Evolutionary conservation across 2,888 invertebrate species (phyloP), one percentile per base, ranked within the genome.

Genomic region (Dascillus cervinus): DNA sequence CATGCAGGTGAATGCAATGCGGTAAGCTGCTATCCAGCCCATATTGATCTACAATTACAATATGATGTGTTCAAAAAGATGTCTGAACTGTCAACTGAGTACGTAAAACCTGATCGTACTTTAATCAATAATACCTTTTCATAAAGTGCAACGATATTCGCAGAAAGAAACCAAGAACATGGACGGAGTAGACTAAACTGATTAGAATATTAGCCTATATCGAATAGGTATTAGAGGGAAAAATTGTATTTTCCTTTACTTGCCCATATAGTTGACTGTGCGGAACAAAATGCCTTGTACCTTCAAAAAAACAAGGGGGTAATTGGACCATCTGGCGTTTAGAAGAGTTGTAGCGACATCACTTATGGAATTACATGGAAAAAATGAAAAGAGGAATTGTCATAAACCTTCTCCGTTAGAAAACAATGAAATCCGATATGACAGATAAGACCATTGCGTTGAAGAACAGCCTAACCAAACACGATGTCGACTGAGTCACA

Each of bases 101-200:
- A n/a, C n/a, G n/a, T n/a, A n/a, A n/a, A n/a, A n/a, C n/a, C n/a
- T n/a, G n/a, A n/a, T n/a, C n/a, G n/a, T n/a, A n/a, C n/a, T n/a
- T n/a, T n/a, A n/a, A n/a, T n/a, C n/a, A n/a, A 21, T 33, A 11
- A 6, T 25, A 13, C 36, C 39, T 9, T 13, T 14, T 6, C 23
- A 13, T 29, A 14, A 4, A 2, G 37, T 39, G 2, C n/a, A 4
- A 5, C 12, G 32, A 10, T 34, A 17, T 12, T 32, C 32, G 9
- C 20, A 13, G n/a, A 32, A 32, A 26, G 20, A 40, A 21, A 32
- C 22, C n/a, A 40, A 26, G 23, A 29, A 17, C 11, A 29, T 29
- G 29, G 29, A 4, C 2, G 23, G 17, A 1, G 14, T 30, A 2
- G 29, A 29, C 9, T 2, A 14, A 5, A 2, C 13, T 3, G 22